phyloP scores from a whole-genome alignment of 1,140 invertebrate genomes.

The Lamellibrachia luymesi region DNA sequence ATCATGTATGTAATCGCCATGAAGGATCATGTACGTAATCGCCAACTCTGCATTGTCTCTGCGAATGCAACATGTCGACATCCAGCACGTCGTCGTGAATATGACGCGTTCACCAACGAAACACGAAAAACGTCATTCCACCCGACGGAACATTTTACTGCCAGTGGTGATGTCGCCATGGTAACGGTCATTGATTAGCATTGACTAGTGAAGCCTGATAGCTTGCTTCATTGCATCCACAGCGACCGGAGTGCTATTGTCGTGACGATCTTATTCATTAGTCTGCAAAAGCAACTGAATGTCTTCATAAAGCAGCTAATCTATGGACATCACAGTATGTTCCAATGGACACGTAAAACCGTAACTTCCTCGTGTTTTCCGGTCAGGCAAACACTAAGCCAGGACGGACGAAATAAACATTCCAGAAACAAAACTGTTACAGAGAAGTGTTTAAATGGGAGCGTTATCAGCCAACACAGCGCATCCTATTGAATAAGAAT shows the following conservation, averaged over 20 bases:
- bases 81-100: background rate
- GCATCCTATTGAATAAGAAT: too few relatives aligned
- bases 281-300: background rate
- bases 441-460: too few relatives aligned
- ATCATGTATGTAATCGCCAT: background rate
- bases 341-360: background rate
- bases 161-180: background rate
- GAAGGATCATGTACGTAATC: background rate
- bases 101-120: background rate
- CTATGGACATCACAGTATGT: background rate
- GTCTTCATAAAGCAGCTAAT: background rate
- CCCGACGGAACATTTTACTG: background rate
- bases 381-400: background rate
- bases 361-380: background rate
- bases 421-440: too few relatives aligned
- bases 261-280: constrained; percentile 1
- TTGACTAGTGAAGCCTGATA: background rate
- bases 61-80: too few relatives aligned
- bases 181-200: background rate
- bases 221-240: background rate
- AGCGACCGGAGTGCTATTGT: background rate
- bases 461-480: too few relatives aligned
- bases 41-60: background rate
- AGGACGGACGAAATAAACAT: too few relatives aligned
- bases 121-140: background rate